Evolutionary conservation across 2,797 vertebrate genomes (phyloP).

Genomic region (Helarctos malayanus): DNA sequence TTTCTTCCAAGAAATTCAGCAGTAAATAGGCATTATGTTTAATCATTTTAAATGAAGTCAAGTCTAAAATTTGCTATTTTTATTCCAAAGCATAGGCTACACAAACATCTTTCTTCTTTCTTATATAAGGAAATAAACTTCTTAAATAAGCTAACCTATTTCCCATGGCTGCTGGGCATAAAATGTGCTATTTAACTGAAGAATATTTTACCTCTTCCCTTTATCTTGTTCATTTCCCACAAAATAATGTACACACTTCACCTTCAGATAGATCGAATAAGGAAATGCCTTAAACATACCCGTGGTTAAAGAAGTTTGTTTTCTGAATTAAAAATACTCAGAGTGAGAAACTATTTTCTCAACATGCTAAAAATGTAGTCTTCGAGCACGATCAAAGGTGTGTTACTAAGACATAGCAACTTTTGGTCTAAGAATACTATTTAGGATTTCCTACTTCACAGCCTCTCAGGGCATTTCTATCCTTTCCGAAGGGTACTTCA

Average conservation of each 20-base stretch:
- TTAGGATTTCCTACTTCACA: conserved; percentile 63
- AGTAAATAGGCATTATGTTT: conserved; percentile 67
- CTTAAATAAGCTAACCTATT: conserved; percentile 70
- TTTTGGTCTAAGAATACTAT: conserved; percentile 59
- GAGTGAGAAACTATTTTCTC: conserved; percentile 63
- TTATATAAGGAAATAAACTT: conserved; percentile 70
- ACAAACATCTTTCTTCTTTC: conserved; percentile 75
- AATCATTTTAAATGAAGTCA: conserved; percentile 70
- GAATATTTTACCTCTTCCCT: conserved; percentile 50
- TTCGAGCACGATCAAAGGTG: conserved; percentile 77
- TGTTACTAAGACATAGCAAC: conserved; percentile 35
- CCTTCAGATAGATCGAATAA: conserved; percentile 67
- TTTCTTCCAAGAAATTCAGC: conserved; percentile 55
- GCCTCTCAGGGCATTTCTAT: conserved; percentile 59
- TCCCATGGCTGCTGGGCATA: conserved; percentile 69
- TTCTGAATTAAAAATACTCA: conserved; percentile 75
- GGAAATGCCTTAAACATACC: conserved; percentile 61
- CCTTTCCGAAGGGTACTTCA: conserved; percentile 60
- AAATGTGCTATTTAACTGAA: conserved; percentile 58
- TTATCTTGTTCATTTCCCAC: conserved; percentile 67
- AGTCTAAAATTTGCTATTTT: conserved; percentile 75
- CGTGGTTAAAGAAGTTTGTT: conserved; percentile 41
- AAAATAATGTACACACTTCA: conserved; percentile 36
- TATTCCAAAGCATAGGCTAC: conserved; percentile 52
- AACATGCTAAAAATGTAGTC: conserved; percentile 67